phyloP scores from a whole-genome alignment of 1,140 invertebrate species.

The Orius insidiosus region DNA sequence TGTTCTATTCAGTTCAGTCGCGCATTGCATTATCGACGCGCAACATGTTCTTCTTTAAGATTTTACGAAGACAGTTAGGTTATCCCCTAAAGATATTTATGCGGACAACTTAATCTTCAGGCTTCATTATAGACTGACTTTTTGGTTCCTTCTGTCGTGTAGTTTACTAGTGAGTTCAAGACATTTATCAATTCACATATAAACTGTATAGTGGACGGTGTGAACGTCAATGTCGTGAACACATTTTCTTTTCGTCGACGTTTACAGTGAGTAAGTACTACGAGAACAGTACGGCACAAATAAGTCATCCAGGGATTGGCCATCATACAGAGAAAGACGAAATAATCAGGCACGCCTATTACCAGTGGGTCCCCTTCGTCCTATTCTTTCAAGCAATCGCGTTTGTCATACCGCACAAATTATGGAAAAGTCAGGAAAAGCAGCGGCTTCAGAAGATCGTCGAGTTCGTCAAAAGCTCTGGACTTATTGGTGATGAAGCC shows the following conservation, averaged over 20 bases:
- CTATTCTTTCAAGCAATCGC: constrained; percentile 58
- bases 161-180: constrained; percentile 77
- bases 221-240: constrained; percentile 37
- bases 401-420: constrained; percentile 51
- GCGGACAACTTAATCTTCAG: constrained; percentile 91
- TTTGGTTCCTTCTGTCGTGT: constrained; percentile 76
- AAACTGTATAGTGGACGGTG: constrained; percentile 59
- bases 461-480: constrained; percentile 25
- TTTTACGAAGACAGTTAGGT: constrained; percentile 6
- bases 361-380: constrained; percentile 76
- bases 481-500: constrained; percentile 25
- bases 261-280: constrained; percentile 33
- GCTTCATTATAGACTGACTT: constrained; percentile 83
- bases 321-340: constrained; percentile 30
- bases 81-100: constrained; percentile 35
- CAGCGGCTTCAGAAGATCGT: constrained; percentile 31
- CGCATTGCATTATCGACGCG: too few relatives aligned
- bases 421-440: constrained; percentile 62
- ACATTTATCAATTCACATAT: constrained; percentile 91
- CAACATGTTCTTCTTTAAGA: constrained; percentile 12
- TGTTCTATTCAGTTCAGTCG: not conserved
- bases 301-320: constrained; percentile 23
- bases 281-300: constrained; percentile 16
- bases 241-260: constrained; percentile 56
- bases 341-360: constrained; percentile 56